Base-by-base conservation (phyloP, 2,888 invertebrate species). In the Oscheius sp. region DNA sequence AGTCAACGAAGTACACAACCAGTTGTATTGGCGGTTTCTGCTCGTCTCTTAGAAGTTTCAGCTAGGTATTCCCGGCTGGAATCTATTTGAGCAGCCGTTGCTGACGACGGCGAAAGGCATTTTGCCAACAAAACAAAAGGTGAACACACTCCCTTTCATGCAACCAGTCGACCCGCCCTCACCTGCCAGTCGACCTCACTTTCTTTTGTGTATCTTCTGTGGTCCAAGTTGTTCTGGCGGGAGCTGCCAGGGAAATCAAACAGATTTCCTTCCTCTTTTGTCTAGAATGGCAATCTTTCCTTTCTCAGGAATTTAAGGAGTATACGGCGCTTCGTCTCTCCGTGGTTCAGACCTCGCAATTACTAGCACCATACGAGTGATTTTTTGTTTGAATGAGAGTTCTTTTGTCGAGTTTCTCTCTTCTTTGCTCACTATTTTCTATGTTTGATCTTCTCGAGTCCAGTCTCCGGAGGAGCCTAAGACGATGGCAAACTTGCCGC, bases 111-210 rank as follows among this genome's bases (percentile, higher is more conserved):
- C 49, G 35, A 29, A 63, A 63, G 66, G 66, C 66, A 66, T 66
- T 45, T 35, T 66, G 66, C 66, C 66, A 66, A 66, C 66, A 66
- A 66, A 66, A 66, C 66, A 66, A 66, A 66, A 66, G 66, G 52
- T 52, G 66, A 66, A 66, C 52, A 66, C 52, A 66, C 66, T 66
- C 27, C 21, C 27, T 29, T 52, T 35, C 35, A n/a, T 43, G 29
- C n/a, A 59, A 25, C 21, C 61, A 61, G 29, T 29, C 13, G 6
- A 13, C 13, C 23, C 21, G 45, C 63, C 45, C 12, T 21, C 52
- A 49, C 27, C 35, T 52, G 35, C 7, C 21, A 18, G 35, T 35
- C 35, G 35, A 35, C 35, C 35, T 6, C 25, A 9, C 9, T 45
- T 45, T 52, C 21, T 3, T 6, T 13, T 52, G 18, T 52, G 18